Evolutionary conservation across 1,140 invertebrate genomes (phyloP).

Genomic region (Achroia grisella): DNA sequence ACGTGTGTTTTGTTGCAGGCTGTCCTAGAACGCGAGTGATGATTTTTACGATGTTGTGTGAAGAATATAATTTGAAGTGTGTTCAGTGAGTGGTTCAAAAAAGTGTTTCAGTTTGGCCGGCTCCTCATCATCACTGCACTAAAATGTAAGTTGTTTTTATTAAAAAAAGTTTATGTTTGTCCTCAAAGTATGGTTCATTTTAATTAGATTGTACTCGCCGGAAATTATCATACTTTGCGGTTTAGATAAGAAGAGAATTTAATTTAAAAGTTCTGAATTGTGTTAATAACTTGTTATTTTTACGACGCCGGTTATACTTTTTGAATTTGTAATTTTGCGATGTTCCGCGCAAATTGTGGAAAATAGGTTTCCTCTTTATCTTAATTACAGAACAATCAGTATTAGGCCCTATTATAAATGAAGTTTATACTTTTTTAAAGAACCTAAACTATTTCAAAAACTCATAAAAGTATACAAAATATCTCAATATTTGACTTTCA

Average conservation of each 20-base stretch:
- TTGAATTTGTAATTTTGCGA: not conserved
- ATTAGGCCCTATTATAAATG: no score
- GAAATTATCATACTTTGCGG: conserved; percentile 9
- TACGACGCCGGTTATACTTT: not conserved
- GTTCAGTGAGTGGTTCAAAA: conserved; percentile 24
- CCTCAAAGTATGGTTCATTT: not conserved
- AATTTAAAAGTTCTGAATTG: conserved; percentile 10
- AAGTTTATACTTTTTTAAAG: no score
- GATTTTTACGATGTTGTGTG: conserved; percentile 43
- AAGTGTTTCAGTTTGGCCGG: conserved; percentile 5
- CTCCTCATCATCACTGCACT: not conserved
- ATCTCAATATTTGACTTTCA: no score
- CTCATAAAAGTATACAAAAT: no score
- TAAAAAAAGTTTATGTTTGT: not conserved
- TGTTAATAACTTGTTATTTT: conserved; percentile 6
- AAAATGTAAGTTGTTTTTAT: conserved; percentile 13
- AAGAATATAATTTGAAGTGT: conserved; percentile 25
- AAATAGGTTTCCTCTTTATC: no score
- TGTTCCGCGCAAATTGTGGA: not conserved
- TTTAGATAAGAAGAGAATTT: conserved; percentile 6
- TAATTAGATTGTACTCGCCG: conserved; percentile 7
- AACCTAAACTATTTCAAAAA: no score
- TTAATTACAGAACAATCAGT: no score
- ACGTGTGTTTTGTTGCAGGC: conserved; percentile 29
- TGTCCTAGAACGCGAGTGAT: conserved; percentile 31